Base-by-base conservation (phyloP, 2,113 vertebrate genomes). In the Calyptomena viridis region DNA sequence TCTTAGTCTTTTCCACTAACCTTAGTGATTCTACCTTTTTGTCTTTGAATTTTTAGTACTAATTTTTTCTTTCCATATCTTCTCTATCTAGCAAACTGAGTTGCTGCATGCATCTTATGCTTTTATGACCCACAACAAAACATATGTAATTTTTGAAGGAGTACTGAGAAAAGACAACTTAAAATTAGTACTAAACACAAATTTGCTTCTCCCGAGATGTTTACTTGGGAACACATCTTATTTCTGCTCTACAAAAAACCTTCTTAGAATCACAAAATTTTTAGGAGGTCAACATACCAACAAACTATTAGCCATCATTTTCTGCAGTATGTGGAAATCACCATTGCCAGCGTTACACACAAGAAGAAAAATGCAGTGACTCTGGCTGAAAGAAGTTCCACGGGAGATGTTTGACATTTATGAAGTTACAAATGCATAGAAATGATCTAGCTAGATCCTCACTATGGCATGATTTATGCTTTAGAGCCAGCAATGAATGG, bases 321-420 rank as follows among this genome's bases (percentile, higher is more conserved):
- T 73, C 50, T 83, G 58, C 23, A 37, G 23, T 30, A 44, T 2
- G 1, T 30, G 35, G 46, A 66, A 75, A 31, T 50, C 7, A 25
- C 27, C 8, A 15, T 28, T 66, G 50, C 25, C 21, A 9, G 17
- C 62, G 47, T 39, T 40, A 82, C 58, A 93, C 76, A 17, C 19
- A 90, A 59, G 62, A 92, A 88, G 50, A 59, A 94, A 80, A 85
- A 37, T 14, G 35, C 89, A 87, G 58, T 72, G 83, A 73, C 68
- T 77, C 40, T 60, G 69, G 28, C 66, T 94, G 91, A 96, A 96
- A 4, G 90, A 67, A 91, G 73, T 82, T 95, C 59, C 68, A 33
- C 0, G 0, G 55, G 30, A 56, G 20, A 64, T 16, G 20, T 52
- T 7, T 76, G 40, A 42, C n/a, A 16, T 73, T 67, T 56, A 42